phyloP scores from a whole-genome alignment of 1,140 invertebrate species.

The Habropoda laboriosa region DNA sequence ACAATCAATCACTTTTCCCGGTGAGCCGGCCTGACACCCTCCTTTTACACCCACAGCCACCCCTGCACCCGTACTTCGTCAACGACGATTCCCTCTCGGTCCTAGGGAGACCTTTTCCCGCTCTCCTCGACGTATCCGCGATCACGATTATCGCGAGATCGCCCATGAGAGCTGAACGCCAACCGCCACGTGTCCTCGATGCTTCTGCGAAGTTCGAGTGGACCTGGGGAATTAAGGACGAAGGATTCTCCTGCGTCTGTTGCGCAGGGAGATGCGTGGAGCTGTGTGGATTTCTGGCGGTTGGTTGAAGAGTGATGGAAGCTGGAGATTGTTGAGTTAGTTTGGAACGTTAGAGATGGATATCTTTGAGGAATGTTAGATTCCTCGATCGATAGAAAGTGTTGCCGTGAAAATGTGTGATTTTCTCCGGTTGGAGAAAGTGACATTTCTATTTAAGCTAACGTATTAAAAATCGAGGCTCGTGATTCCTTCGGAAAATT shows the following conservation, averaged over 20 bases:
- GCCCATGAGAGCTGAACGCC: constrained; percentile 30
- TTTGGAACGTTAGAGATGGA: too few species aligned
- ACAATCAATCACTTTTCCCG: constrained; percentile 81
- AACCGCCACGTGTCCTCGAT: neutral
- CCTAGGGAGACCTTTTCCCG: neutral
- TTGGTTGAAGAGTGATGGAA: too few species aligned
- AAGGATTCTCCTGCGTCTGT: neutral
- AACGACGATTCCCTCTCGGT: constrained; percentile 55
- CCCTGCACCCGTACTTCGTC: constrained; percentile 70
- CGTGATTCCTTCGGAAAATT: too few species aligned
- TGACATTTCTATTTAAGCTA: neutral
- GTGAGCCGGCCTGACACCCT: constrained; percentile 77
- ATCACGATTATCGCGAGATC: constrained; percentile 66
- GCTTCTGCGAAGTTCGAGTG: neutral
- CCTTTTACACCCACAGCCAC: constrained; percentile 77
- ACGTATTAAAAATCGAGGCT: too few species aligned
- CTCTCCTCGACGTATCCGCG: constrained; percentile 49
- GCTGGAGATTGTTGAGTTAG: neutral
- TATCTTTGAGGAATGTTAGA: neutral
- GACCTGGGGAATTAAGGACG: neutral
- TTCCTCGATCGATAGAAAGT: neutral
- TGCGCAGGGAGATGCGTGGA: neutral
- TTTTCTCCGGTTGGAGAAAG: neutral
- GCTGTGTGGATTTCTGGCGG: neutral
- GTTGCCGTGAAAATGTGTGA: neutral